Evolutionary conservation across 2,797 vertebrate genomes (phyloP).

Genomic region (Sibirionetta formosa): DNA sequence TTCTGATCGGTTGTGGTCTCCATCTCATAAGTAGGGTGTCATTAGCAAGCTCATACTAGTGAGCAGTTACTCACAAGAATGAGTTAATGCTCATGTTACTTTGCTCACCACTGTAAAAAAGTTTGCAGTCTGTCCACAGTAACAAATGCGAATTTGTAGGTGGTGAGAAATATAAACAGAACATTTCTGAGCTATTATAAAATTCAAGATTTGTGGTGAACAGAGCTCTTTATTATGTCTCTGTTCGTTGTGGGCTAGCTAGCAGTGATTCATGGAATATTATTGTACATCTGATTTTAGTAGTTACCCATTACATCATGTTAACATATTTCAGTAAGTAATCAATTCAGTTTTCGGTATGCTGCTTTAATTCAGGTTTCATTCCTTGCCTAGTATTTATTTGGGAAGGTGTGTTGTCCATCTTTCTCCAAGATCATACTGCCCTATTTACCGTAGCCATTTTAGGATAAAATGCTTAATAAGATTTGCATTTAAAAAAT

Average conservation of each 20-base stretch:
- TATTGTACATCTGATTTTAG: slow-evolving; percentile 79
- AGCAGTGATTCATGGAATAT: slow-evolving; percentile 82
- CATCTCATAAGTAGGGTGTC: neutral
- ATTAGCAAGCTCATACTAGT: neutral
- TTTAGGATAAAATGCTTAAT: slow-evolving; percentile 87
- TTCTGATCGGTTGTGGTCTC: slow-evolving; percentile 31
- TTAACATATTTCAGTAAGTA: slow-evolving; percentile 84
- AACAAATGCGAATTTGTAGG: slow-evolving; percentile 60
- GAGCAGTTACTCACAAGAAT: neutral
- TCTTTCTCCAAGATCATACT: slow-evolving; percentile 75
- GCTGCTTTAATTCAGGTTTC: slow-evolving; percentile 80
- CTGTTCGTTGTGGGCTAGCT: slow-evolving; percentile 48
- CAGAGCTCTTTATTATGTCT: slow-evolving; percentile 72
- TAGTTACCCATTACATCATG: slow-evolving; percentile 79
- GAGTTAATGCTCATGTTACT: neutral
- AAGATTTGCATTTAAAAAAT: slow-evolving; percentile 89
- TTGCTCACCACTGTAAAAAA: neutral
- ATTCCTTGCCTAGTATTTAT: slow-evolving; percentile 79
- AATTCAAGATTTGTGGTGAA: slow-evolving; percentile 60
- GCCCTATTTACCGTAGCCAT: slow-evolving; percentile 81
- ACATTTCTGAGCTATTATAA: slow-evolving; percentile 66
- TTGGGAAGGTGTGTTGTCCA: slow-evolving; percentile 76
- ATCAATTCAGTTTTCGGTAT: slow-evolving; percentile 79
- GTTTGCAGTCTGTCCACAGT: slow-evolving; percentile 26
- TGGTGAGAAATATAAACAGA: slow-evolving; percentile 64